Percentiles rank a stretch among this genome's conserved stretches.
Conservation (phyloP, 2,113 vertebrate genomes). For the Campylomormyrus numenius region DNA sequence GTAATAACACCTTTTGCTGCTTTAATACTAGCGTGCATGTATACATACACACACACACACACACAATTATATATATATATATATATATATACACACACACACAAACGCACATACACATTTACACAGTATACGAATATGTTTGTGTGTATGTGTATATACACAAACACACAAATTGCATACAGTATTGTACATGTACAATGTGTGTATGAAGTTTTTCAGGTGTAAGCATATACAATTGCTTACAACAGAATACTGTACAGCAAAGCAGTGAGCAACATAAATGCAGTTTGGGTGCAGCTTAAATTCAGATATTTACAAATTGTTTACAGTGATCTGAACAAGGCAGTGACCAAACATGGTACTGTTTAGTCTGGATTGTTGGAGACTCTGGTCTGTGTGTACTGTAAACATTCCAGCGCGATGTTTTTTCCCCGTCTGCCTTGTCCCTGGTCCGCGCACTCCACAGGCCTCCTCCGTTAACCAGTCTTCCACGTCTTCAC, state of each 20-base stretch:
- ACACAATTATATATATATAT: too few species aligned
- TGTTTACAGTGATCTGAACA: conserved; percentile 39
- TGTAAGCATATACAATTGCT: neutral
- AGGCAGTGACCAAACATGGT: conserved; percentile 37
- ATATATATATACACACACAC: neutral
- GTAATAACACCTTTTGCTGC: neutral
- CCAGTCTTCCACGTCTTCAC: neutral
- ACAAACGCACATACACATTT: neutral
- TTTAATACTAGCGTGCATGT: neutral
- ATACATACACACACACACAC: neutral
- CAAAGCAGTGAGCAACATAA: conserved; percentile 39
- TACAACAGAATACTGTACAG: neutral
- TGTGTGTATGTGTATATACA: neutral
- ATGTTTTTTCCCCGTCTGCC: conserved; percentile 13
- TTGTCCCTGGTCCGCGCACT: neutral
- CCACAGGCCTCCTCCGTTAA: neutral
- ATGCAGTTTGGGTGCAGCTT: conserved; percentile 35
- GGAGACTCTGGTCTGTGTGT: conserved; percentile 39
- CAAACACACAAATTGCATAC: neutral
- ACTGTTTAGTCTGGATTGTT: conserved; percentile 44
- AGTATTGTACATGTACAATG: neutral
- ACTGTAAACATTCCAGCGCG: conserved; percentile 26
- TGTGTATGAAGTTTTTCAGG: neutral
- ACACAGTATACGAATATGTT: neutral
- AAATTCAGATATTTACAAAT: conserved; percentile 35